Percentiles rank a stretch among this genome's conserved stretches.
These are phyloP conservation scores for Carposina sasakii DNA, from an alignment of 1,140 invertebrate genomes.

Conservation along the genomic window DNA sequence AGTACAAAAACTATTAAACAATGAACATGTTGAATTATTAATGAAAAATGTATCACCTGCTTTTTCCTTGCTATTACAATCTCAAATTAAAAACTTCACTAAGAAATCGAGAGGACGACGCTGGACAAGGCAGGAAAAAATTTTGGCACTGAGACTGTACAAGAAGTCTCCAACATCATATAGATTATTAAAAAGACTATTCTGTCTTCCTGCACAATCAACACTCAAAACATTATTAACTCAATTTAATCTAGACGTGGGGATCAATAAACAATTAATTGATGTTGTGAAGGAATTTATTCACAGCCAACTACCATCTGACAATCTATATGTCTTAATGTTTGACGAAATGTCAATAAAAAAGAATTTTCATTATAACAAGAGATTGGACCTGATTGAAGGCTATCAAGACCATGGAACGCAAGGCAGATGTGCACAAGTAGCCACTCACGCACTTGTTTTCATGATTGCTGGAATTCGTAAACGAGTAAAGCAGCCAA, in stretches of 20 bases:
- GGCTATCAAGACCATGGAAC: conserved; percentile 18
- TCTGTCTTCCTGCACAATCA: conserved; percentile 12
- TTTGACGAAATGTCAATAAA: conserved; percentile 20
- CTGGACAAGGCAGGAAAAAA: conserved; percentile 11
- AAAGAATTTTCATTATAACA: conserved; percentile 16
- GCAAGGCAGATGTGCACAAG: conserved; percentile 13
- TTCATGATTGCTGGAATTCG: conserved; percentile 15
- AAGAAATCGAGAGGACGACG: conserved; percentile 2
- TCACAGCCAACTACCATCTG: neutral
- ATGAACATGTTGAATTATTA: neutral
- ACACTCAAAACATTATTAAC: conserved; percentile 14
- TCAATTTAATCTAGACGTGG: conserved; percentile 10
- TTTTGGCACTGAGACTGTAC: conserved; percentile 9
- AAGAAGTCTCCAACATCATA: conserved; percentile 14
- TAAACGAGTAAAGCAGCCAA: conserved; percentile 11
- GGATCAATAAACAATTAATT: conserved; percentile 9
- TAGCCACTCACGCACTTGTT: conserved; percentile 10
- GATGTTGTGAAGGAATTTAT: conserved; percentile 11
- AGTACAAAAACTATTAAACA: neutral
- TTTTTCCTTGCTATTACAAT: conserved; percentile 13
- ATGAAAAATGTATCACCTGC: conserved; percentile 4
- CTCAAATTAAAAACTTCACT: conserved; percentile 9
- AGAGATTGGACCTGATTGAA: conserved; percentile 11
- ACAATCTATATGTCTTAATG: conserved; percentile 11
- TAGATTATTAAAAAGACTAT: conserved; percentile 9